A percentile compares a stretch with the other conserved stretches of the same genome.
Conservation (phyloP, 2,113 vertebrate genomes). For the Galbula dea region DNA sequence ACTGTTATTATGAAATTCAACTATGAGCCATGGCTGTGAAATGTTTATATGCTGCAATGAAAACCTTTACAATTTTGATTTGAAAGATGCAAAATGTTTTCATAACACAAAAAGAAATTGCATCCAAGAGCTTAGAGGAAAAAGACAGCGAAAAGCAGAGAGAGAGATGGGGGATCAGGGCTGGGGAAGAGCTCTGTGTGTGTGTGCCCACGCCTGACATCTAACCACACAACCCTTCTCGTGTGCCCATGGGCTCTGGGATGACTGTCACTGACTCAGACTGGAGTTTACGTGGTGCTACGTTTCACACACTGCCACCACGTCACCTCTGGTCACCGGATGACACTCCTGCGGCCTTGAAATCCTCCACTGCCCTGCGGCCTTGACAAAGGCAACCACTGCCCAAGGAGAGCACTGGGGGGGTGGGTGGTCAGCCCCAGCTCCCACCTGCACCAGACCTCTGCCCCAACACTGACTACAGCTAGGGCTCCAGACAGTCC, state of each 20-base stretch:
- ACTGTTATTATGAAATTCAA: neutral
- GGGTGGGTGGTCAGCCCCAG: rapidly evolving
- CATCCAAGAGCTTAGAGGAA: neutral
- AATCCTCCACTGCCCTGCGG: rapidly evolving
- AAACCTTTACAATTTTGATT: neutral
- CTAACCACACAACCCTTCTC: rapidly evolving
- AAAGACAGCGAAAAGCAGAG: neutral
- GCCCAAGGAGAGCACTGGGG: neutral
- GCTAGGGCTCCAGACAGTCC: neutral
- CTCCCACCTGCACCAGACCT: neutral
- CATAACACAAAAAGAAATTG: neutral
- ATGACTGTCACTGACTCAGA: neutral
- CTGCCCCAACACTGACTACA: neutral
- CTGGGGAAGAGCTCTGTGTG: rapidly evolving
- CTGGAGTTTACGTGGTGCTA: neutral
- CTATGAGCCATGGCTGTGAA: neutral
- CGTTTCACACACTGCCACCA: neutral
- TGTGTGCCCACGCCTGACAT: neutral
- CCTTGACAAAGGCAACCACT: neutral
- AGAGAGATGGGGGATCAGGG: neutral
- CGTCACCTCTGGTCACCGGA: neutral
- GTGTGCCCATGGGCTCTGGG: neutral
- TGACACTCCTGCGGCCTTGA: neutral
- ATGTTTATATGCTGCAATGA: neutral
- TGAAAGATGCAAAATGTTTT: neutral